Conservation (phyloP, 2,113 vertebrate species). For the Electrona antarctica region DNA sequence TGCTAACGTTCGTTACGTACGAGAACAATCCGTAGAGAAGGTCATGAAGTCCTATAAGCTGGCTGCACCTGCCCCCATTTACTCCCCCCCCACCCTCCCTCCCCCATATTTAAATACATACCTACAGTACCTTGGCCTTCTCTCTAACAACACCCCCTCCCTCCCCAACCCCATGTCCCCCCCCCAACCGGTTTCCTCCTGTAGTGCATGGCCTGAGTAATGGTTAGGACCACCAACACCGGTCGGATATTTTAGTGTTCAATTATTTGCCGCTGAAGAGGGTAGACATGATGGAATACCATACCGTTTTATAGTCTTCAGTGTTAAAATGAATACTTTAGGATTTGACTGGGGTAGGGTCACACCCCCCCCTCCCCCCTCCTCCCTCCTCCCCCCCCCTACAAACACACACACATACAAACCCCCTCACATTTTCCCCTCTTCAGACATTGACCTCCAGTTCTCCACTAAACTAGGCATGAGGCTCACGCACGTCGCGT, state of each 20-base stretch:
- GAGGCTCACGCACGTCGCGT: conserved; percentile 62
- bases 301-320: too few relatives aligned
- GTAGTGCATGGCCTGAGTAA: conserved; percentile 93
- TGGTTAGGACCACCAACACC: conserved; percentile 84
- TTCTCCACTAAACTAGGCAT: conserved; percentile 66
- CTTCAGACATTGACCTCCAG: conserved; percentile 41
- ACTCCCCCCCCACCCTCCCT: conserved; percentile 11
- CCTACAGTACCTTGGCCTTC: conserved; percentile 2
- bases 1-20: conserved; percentile 61
- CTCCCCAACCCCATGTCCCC: conserved; percentile 35
- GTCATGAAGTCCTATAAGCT: conserved; percentile 53
- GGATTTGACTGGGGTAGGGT: conserved; percentile 12
- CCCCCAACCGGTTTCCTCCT: conserved; percentile 70
- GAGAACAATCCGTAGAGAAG: conserved; percentile 71
- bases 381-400: not conserved
- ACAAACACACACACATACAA: too few relatives aligned
- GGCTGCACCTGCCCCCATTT: not conserved
- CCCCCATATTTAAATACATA: not conserved
- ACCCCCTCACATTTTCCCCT: conserved; percentile 6
- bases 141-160: conserved; percentile 57
- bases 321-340: too few relatives aligned
- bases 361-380: not conserved
- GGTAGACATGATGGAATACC: too few relatives aligned
- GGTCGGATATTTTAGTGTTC: too few relatives aligned
- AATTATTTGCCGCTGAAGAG: too few relatives aligned